Conservation (phyloP, 2,888 invertebrate genomes). For the Caenorhabditis sinica region DNA sequence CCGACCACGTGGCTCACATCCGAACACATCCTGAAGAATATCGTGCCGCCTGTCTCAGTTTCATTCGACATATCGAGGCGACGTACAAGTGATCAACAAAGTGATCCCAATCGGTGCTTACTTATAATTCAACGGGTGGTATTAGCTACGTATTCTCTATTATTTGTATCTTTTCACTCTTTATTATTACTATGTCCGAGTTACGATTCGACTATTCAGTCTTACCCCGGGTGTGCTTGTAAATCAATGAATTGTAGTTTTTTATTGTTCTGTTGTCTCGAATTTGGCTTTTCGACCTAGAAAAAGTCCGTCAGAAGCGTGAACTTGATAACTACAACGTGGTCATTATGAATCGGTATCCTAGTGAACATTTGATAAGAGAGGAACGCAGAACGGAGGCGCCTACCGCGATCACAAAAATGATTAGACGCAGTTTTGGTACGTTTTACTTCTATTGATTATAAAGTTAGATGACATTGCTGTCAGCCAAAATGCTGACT, state of each 20-base stretch:
- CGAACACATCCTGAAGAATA: slow-evolving; percentile 61
- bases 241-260: slow-evolving; percentile 6
- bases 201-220: background rate
- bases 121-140: slow-evolving; percentile 23
- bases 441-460: slow-evolving; percentile 21
- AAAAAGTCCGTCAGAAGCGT: slow-evolving; percentile 10
- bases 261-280: background rate
- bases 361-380: slow-evolving; percentile 32
- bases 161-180: background rate
- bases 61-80: slow-evolving; percentile 62
- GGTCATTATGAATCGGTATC: slow-evolving; percentile 31
- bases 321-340: slow-evolving; percentile 34
- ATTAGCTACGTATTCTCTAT: slow-evolving; percentile 3
- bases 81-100: slow-evolving; percentile 25
- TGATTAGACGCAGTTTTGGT: slow-evolving; percentile 36
- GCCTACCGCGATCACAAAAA: slow-evolving; percentile 1
- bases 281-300: no score
- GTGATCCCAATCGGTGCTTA: background rate
- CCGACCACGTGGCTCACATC: slow-evolving; percentile 71
- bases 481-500: background rate
- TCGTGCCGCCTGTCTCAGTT: slow-evolving; percentile 60
- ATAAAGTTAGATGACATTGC: no score
- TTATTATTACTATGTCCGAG: background rate
- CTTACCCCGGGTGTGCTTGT: slow-evolving; percentile 26
- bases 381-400: slow-evolving; percentile 2